A percentile compares a stretch with the other conserved stretches of the same genome.
phyloP scores from a whole-genome alignment of 2,113 vertebrate genomes.

The Dunckerocampus dactyliophorus region DNA sequence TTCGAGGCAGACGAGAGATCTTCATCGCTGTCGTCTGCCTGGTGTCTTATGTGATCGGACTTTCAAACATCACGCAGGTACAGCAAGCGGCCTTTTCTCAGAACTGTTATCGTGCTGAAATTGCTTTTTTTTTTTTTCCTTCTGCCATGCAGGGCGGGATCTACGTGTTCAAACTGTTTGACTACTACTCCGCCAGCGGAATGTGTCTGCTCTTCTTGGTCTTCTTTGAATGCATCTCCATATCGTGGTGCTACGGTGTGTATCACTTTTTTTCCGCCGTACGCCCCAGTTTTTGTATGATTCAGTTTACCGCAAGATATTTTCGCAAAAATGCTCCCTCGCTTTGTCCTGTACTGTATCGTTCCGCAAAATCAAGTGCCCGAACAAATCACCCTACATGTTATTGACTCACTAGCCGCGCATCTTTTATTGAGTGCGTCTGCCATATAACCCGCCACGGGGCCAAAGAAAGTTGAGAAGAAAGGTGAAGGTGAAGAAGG shows the following conservation, averaged over 20 bases:
- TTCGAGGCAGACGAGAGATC: conserved; percentile 87
- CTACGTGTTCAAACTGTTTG: conserved; percentile 98
- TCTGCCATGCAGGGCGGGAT: conserved; percentile 82
- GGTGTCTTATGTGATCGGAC: conserved; percentile 91
- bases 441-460: too few species aligned
- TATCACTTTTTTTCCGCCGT: conserved; percentile 5
- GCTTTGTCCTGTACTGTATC: too few species aligned
- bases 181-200: conserved; percentile 98
- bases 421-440: too few species aligned
- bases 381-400: too few species aligned
- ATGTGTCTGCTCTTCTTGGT: conserved; percentile 97
- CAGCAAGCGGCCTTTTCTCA: neutral
- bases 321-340: too few species aligned
- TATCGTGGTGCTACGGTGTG: conserved; percentile 97
- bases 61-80: conserved; percentile 99
- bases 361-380: too few species aligned
- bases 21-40: conserved; percentile 92
- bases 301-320: too few species aligned
- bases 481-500: too few species aligned
- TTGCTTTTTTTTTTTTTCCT: conserved; percentile 14
- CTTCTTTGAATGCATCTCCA: conserved; percentile 98
- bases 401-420: too few species aligned
- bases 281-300: too few species aligned
- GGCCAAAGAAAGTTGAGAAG: too few species aligned
- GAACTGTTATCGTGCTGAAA: neutral